phyloP scores from a whole-genome alignment of 2,797 vertebrate species.

The Pelodytes ibericus region DNA sequence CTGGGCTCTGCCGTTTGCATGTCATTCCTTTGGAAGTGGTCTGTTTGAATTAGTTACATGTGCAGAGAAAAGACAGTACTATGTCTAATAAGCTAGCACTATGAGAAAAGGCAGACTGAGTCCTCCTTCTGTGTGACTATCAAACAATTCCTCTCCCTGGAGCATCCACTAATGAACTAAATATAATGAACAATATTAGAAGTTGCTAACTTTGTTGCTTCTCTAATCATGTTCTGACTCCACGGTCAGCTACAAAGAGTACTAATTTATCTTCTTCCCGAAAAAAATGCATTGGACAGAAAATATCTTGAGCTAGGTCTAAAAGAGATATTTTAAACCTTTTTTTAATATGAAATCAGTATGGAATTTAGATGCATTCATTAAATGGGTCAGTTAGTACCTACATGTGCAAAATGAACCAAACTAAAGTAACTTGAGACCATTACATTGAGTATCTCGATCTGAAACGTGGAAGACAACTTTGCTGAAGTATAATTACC shows the following conservation, averaged over 20 bases:
- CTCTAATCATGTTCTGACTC: not conserved
- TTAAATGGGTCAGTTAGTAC: too few relatives aligned
- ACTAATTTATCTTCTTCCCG: too few relatives aligned
- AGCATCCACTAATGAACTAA: conserved; percentile 20
- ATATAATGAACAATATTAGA: conserved; percentile 26
- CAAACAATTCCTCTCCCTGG: not conserved
- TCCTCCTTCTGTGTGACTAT: conserved; percentile 11
- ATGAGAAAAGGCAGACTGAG: conserved; percentile 10
- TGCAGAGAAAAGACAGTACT: conserved; percentile 25
- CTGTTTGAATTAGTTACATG: conserved; percentile 39
- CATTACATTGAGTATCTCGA: too few relatives aligned
- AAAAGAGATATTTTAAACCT: too few relatives aligned
- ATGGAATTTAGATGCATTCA: too few relatives aligned
- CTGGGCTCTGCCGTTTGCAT: conserved; percentile 18
- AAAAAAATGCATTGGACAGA: too few relatives aligned
- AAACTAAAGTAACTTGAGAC: too few relatives aligned
- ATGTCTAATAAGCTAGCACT: conserved; percentile 33
- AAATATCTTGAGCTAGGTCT: too few relatives aligned
- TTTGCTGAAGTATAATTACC: too few relatives aligned
- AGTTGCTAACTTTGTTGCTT: not conserved
- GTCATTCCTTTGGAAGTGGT: conserved; percentile 32
- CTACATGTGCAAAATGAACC: too few relatives aligned
- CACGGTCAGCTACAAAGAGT: not conserved
- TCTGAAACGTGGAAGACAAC: too few relatives aligned
- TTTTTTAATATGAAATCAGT: too few relatives aligned